phyloP scores from a whole-genome alignment of 2,113 vertebrate genomes.

The Scomber colias region DNA sequence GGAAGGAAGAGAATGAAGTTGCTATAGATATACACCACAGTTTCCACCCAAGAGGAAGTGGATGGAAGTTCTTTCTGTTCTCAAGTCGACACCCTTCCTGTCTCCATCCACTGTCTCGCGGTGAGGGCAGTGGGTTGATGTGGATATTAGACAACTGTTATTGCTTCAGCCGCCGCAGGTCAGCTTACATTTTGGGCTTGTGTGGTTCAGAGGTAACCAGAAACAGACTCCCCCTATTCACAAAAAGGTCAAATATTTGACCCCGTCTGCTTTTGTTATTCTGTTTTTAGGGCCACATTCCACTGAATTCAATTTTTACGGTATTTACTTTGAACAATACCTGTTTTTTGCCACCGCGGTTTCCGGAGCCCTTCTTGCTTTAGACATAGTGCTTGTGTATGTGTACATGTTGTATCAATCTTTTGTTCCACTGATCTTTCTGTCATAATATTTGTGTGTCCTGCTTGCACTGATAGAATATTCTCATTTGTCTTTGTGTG shows the following conservation, averaged over 20 bases:
- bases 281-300: slow-evolving; percentile 54
- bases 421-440: slow-evolving; percentile 7
- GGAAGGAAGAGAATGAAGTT: slow-evolving; percentile 33
- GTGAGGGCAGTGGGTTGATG: slow-evolving; percentile 50
- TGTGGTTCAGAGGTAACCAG: slow-evolving; percentile 36
- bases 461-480: background rate
- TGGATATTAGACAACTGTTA: slow-evolving; percentile 32
- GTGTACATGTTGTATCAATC: background rate
- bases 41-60: slow-evolving; percentile 67
- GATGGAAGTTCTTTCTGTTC: slow-evolving; percentile 66
- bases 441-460: slow-evolving; percentile 8
- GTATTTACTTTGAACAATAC: slow-evolving; percentile 46
- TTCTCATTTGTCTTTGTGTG: background rate
- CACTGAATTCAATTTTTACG: slow-evolving; percentile 25
- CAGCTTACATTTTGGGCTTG: slow-evolving; percentile 22
- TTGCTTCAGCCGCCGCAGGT: slow-evolving; percentile 13
- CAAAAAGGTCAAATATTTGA: slow-evolving; percentile 73
- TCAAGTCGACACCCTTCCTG: slow-evolving; percentile 76
- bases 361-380: background rate
- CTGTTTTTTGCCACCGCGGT: slow-evolving; percentile 18
- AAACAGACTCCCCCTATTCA: slow-evolving; percentile 43
- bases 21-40: slow-evolving; percentile 38
- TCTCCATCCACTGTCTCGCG: slow-evolving; percentile 70
- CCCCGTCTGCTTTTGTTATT: slow-evolving; percentile 62
- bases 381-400: background rate